phyloP scores from a whole-genome alignment of 2,797 vertebrate genomes.

The Antennarius maculatus region DNA sequence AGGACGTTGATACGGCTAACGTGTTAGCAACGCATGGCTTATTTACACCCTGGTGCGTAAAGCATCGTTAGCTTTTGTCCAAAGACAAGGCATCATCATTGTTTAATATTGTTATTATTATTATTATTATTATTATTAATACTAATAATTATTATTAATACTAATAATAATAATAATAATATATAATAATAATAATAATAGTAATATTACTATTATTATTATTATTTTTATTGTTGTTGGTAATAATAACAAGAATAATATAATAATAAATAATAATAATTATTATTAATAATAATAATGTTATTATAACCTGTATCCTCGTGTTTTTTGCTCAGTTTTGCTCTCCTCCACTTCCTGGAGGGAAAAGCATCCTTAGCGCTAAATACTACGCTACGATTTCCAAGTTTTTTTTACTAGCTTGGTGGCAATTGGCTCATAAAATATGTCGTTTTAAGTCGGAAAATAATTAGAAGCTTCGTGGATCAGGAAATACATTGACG shows the following conservation, averaged over 20 bases:
- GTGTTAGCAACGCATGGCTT: not conserved
- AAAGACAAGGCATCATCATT: not conserved
- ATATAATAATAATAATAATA: no score
- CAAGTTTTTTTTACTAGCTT: not conserved
- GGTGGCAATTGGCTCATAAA: not conserved
- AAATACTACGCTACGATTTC: not conserved
- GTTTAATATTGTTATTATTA: no score
- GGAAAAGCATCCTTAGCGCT: no score
- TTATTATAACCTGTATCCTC: no score
- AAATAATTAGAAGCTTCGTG: not conserved
- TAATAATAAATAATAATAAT: no score
- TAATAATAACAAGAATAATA: no score
- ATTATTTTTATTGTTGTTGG: no score
- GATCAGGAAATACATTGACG: conserved; percentile 1
- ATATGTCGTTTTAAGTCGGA: not conserved
- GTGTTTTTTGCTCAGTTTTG: conserved; percentile 5
- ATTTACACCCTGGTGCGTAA: not conserved
- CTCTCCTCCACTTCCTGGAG: not conserved
- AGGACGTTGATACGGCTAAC: not conserved
- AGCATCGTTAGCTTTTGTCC: not conserved
- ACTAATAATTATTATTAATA: no score
- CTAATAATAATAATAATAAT: no score
- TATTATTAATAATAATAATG: no score
- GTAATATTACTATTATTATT: no score
- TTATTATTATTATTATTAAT: no score